Evolutionary conservation across 2,888 invertebrate genomes (phyloP).

Genomic region (Branchellion lobata): DNA sequence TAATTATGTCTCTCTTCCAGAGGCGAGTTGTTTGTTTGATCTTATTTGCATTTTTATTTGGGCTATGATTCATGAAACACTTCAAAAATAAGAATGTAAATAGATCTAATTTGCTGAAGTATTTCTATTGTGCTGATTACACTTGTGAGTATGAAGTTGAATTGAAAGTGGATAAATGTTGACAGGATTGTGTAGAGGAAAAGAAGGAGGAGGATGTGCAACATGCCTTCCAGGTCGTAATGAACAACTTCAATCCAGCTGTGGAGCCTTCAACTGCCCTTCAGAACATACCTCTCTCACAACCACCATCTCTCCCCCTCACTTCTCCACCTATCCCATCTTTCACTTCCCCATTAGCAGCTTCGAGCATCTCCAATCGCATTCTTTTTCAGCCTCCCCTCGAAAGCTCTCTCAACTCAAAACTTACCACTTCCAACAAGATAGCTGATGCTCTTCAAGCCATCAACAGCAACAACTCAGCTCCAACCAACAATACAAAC

Average conservation of each 20-base stretch:
- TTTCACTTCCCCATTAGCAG: not conserved
- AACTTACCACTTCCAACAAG: constrained; percentile 49
- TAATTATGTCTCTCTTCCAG: not conserved
- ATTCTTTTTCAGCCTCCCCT: not conserved
- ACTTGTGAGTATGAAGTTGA: too few relatives aligned
- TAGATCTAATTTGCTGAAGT: too few relatives aligned
- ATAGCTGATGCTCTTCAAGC: not conserved
- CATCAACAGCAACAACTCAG: constrained; percentile 37
- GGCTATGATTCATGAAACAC: not conserved
- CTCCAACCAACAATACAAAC: not conserved
- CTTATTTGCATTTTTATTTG: not conserved
- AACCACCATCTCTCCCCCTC: too few relatives aligned
- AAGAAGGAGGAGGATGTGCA: not conserved
- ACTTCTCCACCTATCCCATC: not conserved
- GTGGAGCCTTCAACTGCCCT: not conserved
- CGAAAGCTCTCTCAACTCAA: not conserved
- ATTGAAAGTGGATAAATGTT: too few relatives aligned
- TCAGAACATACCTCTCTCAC: not conserved
- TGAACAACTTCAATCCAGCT: not conserved
- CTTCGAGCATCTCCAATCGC: not conserved
- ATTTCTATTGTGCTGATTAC: too few relatives aligned
- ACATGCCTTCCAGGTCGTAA: not conserved
- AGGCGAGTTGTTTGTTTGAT: not conserved
- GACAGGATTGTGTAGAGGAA: too few relatives aligned
- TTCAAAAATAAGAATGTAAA: too few relatives aligned